phyloP scores from a whole-genome alignment of 2,113 vertebrate genomes.

The Cyprinus carpio region DNA sequence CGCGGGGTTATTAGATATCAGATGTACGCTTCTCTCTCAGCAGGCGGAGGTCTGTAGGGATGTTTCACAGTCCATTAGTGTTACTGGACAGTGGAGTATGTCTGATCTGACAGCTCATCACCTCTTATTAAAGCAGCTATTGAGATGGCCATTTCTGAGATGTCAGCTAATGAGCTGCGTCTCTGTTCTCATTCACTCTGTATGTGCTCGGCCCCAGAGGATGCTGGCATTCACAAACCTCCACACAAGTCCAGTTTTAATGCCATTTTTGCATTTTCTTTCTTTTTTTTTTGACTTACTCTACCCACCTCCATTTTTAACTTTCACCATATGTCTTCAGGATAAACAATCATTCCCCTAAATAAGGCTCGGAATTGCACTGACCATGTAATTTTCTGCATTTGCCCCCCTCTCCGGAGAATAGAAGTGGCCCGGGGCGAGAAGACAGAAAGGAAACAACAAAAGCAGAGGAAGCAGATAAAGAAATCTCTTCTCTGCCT shows the following conservation, averaged over 20 bases:
- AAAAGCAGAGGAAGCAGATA: neutral
- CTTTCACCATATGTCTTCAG: conserved; percentile 24
- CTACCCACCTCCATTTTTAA: conserved; percentile 8
- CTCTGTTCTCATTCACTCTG: neutral
- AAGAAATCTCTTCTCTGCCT: neutral
- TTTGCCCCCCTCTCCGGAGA: conserved; percentile 14
- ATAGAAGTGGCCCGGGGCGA: neutral
- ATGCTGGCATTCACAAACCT: conserved; percentile 11
- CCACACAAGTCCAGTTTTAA: neutral
- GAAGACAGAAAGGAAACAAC: neutral
- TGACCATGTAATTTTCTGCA: conserved; percentile 30
- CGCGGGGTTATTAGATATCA: conserved; percentile 12
- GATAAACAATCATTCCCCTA: conserved; percentile 25
- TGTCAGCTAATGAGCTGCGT: conserved; percentile 7
- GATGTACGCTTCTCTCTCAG: neutral
- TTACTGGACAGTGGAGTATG: neutral
- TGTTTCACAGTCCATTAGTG: conserved; percentile 40
- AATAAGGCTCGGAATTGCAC: conserved; percentile 39
- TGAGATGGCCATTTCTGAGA: conserved; percentile 10
- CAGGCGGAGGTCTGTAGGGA: neutral
- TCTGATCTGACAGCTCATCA: conserved; percentile 27
- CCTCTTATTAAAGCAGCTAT: neutral
- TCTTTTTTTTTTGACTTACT: neutral
- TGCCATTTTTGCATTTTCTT: neutral
- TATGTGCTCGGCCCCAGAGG: neutral